phyloP scores from a whole-genome alignment of 2,797 vertebrate genomes.

The Rhabdomys pumilio region DNA sequence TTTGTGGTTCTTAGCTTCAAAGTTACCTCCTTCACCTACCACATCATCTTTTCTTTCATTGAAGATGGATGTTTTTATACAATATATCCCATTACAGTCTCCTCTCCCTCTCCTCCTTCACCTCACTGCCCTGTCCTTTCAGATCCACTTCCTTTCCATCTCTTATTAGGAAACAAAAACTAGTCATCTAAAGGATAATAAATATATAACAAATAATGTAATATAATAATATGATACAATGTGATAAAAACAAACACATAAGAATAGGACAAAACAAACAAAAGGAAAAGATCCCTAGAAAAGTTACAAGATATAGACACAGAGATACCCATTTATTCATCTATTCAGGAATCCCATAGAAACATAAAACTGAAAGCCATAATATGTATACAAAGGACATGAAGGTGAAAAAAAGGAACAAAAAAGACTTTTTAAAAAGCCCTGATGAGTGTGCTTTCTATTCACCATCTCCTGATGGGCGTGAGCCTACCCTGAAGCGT shows the following conservation, averaged over 20 bases:
- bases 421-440: not conserved
- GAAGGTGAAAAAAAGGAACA: not conserved
- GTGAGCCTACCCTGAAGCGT: not conserved
- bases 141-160: not conserved
- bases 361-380: not conserved
- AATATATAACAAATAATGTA: no score
- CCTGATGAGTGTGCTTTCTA: not conserved
- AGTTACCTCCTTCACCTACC: not conserved
- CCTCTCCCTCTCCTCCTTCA: not conserved
- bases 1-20: not conserved
- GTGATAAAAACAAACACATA: not conserved
- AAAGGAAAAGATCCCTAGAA: not conserved
- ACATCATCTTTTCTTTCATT: not conserved
- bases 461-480: not conserved
- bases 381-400: not conserved
- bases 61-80: not conserved
- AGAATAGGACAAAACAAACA: not conserved
- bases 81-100: not conserved
- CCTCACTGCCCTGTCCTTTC: no score
- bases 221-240: not conserved
- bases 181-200: not conserved
- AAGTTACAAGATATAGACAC: not conserved
- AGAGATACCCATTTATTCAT: not conserved
- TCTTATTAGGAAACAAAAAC: not conserved
- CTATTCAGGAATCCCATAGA: no score